A percentile compares a stretch with the other conserved stretches of the same genome.
phyloP scores from a whole-genome alignment of 2,888 invertebrate genomes.

The Synergus gifuensis region DNA sequence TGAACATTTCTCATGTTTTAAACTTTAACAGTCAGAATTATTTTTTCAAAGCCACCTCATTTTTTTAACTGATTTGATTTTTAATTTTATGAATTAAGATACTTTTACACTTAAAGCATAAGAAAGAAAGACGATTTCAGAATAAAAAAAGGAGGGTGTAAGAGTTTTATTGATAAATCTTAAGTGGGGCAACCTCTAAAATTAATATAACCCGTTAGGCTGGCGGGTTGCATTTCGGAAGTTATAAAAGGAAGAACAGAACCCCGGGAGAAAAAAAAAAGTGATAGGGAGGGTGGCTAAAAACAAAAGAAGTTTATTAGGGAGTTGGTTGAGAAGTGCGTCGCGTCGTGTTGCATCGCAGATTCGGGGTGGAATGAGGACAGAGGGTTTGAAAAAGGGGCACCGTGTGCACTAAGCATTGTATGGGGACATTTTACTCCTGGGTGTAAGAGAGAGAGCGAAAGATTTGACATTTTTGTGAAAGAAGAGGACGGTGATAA shows the following conservation, averaged over 20 bases:
- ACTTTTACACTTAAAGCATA: too few relatives aligned
- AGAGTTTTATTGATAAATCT: conserved; percentile 24
- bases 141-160: not conserved
- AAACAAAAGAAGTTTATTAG: conserved; percentile 39
- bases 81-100: too few relatives aligned
- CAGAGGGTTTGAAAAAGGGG: conserved; percentile 18
- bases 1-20: too few relatives aligned
- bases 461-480: not conserved
- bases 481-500: conserved; percentile 14
- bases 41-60: too few relatives aligned
- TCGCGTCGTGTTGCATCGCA: conserved; percentile 24
- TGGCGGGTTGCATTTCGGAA: conserved; percentile 15
- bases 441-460: conserved; percentile 12
- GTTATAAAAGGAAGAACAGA: conserved; percentile 4
- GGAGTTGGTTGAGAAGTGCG: conserved; percentile 34
- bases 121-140: too few relatives aligned
- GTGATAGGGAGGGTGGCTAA: conserved; percentile 38
- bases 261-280: conserved; percentile 17
- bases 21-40: too few relatives aligned
- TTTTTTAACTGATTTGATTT: too few relatives aligned
- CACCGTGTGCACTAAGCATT: conserved; percentile 17
- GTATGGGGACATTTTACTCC: conserved; percentile 31
- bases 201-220: conserved; percentile 7
- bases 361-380: conserved; percentile 32
- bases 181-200: conserved; percentile 13